Conservation (phyloP, 2,113 vertebrate genomes). For the Microcebus jonahi region DNA sequence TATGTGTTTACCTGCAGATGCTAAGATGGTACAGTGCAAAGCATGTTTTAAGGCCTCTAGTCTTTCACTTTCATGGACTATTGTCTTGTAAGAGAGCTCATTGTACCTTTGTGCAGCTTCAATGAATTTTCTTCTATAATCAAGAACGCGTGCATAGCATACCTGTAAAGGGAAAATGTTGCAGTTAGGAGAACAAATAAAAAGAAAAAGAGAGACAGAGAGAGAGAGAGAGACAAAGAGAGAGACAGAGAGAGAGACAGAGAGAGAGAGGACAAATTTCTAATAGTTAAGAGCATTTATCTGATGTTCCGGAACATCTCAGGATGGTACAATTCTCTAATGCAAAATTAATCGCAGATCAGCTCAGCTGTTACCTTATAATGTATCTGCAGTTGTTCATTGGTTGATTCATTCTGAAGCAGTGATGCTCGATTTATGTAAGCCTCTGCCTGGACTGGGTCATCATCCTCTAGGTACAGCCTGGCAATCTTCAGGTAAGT, state of each 20-base stretch:
- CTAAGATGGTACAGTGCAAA: conserved; percentile 97
- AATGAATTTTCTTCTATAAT: conserved; percentile 99
- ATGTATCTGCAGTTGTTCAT: conserved; percentile 98
- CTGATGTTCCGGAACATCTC: not conserved
- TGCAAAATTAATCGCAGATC: conserved; percentile 51
- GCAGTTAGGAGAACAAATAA: conserved; percentile 22
- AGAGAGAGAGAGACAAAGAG: not conserved
- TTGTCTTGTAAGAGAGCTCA: conserved; percentile 98
- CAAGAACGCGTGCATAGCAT: conserved; percentile 97
- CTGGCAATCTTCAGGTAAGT: conserved; percentile 99
- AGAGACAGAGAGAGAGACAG: not conserved
- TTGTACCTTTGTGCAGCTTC: conserved; percentile 99
- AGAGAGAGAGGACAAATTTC: not conserved
- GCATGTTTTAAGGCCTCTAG: conserved; percentile 98
- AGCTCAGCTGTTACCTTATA: conserved; percentile 90
- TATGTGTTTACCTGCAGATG: conserved; percentile 93
- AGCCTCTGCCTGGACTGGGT: conserved; percentile 98
- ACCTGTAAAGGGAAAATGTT: conserved; percentile 85
- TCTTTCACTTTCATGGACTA: conserved; percentile 96
- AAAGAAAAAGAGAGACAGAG: not conserved
- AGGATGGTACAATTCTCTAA: not conserved
- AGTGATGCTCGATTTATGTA: conserved; percentile 98
- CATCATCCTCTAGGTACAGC: conserved; percentile 97
- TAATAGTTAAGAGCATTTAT: conserved; percentile 4
- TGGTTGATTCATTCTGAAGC: conserved; percentile 98